A percentile compares a stretch with the other conserved stretches of the same genome.
phyloP scores from a whole-genome alignment of 2,113 vertebrate genomes.

The Hydrolagus affinis region DNA sequence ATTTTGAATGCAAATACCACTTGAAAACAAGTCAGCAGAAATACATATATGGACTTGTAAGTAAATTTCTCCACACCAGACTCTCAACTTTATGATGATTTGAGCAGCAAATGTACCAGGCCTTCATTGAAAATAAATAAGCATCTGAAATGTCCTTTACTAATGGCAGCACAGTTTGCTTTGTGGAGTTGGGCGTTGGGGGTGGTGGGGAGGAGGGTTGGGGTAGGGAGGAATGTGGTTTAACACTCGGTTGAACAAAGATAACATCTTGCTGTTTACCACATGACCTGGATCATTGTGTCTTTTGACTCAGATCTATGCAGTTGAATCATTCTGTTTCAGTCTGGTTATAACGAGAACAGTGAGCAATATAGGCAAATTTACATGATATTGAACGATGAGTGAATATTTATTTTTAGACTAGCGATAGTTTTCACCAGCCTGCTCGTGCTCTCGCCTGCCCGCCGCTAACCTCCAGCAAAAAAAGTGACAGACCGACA shows the following conservation, averaged over 20 bases:
- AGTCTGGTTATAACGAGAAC: background rate
- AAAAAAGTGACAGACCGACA: too few species aligned
- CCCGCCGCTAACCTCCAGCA: too few species aligned
- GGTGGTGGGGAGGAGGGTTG: too few species aligned
- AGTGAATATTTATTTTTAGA: background rate
- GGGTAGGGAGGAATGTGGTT: conserved; percentile 47
- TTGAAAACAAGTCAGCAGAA: background rate
- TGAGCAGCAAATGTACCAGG: background rate
- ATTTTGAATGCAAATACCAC: background rate
- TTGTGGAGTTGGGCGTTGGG: too few species aligned
- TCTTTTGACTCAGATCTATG: conserved; percentile 61
- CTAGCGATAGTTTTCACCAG: background rate
- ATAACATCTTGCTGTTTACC: conserved; percentile 51
- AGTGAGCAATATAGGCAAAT: conserved; percentile 21
- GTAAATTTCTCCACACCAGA: background rate
- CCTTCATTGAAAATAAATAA: background rate
- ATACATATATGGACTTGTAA: background rate
- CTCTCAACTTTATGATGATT: background rate
- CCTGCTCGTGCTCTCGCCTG: too few species aligned
- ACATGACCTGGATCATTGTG: conserved; percentile 65
- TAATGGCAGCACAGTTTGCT: background rate
- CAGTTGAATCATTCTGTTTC: conserved; percentile 60
- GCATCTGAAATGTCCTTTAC: background rate
- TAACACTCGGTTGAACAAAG: conserved; percentile 55
- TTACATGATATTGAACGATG: background rate